A percentile compares a stretch with the other conserved stretches of the same genome.
These are phyloP conservation scores for Misgurnus mizolepis DNA, from an alignment of 2,113 vertebrate genomes.

Conservation along the genomic window DNA sequence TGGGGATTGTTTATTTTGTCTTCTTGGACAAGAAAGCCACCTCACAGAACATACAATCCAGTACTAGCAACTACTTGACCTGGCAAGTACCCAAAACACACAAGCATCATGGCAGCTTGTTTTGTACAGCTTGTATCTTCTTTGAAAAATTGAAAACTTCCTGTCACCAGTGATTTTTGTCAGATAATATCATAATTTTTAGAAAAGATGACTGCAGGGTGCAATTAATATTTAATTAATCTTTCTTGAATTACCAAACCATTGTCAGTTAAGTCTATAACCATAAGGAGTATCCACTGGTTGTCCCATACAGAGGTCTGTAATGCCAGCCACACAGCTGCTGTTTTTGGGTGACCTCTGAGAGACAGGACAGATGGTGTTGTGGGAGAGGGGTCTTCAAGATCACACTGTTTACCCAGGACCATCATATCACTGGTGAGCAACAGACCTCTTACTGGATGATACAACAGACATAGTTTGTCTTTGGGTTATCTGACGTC, in stretches of 20 bases:
- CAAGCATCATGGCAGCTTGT: no score
- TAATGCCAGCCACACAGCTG: slow-evolving; percentile 13
- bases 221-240: no score
- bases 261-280: neutral
- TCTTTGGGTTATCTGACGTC: slow-evolving; percentile 35
- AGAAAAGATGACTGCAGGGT: no score
- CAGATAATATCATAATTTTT: no score
- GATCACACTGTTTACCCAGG: slow-evolving; percentile 34
- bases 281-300: slow-evolving; percentile 18
- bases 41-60: no score
- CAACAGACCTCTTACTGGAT: slow-evolving; percentile 5
- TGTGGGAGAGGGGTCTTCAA: slow-evolving; percentile 37
- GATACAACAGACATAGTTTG: slow-evolving; percentile 23
- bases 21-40: no score
- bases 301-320: slow-evolving; percentile 11
- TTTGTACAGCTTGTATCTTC: no score
- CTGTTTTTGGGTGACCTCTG: slow-evolving; percentile 36
- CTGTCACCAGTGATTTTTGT: no score
- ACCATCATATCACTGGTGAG: slow-evolving; percentile 26
- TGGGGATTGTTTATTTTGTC: neutral
- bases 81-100: no score
- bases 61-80: no score
- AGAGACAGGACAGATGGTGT: slow-evolving; percentile 44
- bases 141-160: no score
- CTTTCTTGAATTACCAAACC: no score